These are phyloP conservation scores for Polypedilum vanderplanki DNA, from an alignment of 1,140 invertebrate genomes.

Conservation along the genomic window DNA sequence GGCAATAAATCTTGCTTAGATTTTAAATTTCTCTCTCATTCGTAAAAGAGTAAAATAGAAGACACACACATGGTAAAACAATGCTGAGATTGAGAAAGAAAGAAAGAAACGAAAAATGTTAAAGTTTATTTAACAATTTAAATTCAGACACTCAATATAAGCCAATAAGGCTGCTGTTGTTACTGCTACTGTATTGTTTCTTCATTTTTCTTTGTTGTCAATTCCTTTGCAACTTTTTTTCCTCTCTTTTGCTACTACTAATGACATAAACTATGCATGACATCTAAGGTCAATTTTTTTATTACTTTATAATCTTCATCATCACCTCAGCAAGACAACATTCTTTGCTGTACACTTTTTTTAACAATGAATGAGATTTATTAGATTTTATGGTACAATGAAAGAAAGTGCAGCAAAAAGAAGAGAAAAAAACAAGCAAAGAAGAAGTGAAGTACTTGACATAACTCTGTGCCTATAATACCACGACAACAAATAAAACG, in stretches of 20 bases:
- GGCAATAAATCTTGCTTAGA: not conserved
- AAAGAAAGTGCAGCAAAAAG: constrained; percentile 10
- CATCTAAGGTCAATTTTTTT: constrained; percentile 14
- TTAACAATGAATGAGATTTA: constrained; percentile 19
- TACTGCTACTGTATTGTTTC: constrained; percentile 11
- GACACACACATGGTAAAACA: not conserved
- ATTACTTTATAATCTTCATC: constrained; percentile 19
- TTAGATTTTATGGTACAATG: not conserved
- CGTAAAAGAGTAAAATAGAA: not conserved
- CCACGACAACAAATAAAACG: constrained; percentile 1
- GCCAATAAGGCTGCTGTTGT: not conserved
- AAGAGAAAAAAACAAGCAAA: not conserved
- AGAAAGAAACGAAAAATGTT: not conserved
- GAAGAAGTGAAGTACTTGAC: not conserved
- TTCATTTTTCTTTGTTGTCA: constrained; percentile 16
- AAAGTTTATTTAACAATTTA: constrained; percentile 20
- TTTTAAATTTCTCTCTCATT: not conserved
- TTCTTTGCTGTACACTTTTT: not conserved
- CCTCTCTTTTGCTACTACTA: not conserved
- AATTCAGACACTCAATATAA: not conserved
- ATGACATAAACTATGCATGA: constrained; percentile 18
- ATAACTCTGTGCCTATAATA: not conserved
- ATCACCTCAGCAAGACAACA: not conserved
- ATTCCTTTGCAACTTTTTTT: not conserved
- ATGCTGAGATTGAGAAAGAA: not conserved